Percentiles rank a stretch among this genome's conserved stretches.
phyloP scores from a whole-genome alignment of 2,888 invertebrate genomes.

The Agrotis clavis region DNA sequence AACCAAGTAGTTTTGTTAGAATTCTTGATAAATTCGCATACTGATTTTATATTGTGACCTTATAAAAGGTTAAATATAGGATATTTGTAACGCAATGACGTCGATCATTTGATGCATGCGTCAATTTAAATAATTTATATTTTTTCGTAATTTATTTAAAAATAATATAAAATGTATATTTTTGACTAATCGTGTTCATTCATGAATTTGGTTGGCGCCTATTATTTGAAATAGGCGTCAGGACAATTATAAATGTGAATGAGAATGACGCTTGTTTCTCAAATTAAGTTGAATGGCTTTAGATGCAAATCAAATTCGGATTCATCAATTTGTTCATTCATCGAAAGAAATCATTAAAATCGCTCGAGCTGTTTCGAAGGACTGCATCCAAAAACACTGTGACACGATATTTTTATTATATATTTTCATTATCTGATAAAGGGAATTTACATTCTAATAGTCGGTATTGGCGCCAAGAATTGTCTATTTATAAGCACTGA shows the following conservation, averaged over 20 bases:
- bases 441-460: too few species aligned
- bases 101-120: not conserved
- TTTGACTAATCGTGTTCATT: constrained; percentile 2
- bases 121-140: not conserved
- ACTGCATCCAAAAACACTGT: too few species aligned
- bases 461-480: constrained; percentile 13
- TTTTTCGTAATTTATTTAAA: not conserved
- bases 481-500: constrained; percentile 7
- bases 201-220: constrained; percentile 1
- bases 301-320: too few species aligned
- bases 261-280: not conserved
- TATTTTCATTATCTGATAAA: not conserved
- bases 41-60: not conserved
- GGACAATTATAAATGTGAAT: not conserved
- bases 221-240: not conserved
- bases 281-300: not conserved
- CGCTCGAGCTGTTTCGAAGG: too few species aligned
- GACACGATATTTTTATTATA: too few species aligned
- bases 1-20: not conserved
- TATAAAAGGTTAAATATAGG: not conserved
- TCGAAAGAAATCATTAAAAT: too few species aligned
- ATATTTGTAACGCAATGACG: constrained; percentile 15
- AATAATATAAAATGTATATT: not conserved
- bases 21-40: not conserved
- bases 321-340: too few species aligned